Conservation (phyloP, 2,797 vertebrate species). For the Mycteria americana region DNA sequence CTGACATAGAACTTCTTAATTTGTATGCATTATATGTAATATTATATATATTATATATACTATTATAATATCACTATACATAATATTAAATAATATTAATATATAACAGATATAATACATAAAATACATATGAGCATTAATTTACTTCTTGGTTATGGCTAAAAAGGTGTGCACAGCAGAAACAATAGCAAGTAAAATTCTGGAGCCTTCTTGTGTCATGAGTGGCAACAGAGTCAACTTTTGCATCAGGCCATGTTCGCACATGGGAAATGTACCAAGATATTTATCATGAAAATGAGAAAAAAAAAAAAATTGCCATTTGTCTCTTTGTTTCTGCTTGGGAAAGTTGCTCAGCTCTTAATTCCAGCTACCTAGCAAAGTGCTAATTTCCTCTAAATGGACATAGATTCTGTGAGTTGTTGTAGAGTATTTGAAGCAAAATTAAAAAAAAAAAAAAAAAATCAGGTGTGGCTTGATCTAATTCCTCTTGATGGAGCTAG, state of each 20-base stretch:
- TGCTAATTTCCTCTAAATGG: not conserved
- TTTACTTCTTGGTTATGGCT: not conserved
- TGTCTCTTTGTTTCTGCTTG: not conserved
- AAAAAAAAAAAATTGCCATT: not conserved
- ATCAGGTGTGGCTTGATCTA: not conserved
- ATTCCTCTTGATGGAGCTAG: constrained; percentile 67
- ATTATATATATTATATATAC: not conserved
- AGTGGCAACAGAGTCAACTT: not conserved
- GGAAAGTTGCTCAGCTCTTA: not conserved
- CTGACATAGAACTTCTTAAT: not conserved
- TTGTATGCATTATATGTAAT: not conserved
- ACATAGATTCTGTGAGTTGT: not conserved
- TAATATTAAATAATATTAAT: not conserved
- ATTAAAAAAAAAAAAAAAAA: not conserved
- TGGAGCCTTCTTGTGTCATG: not conserved
- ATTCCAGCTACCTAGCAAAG: not conserved
- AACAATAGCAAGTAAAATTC: not conserved
- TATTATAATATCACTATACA: not conserved
- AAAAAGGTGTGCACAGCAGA: not conserved
- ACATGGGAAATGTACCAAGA: not conserved
- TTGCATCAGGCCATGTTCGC: not conserved
- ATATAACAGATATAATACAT: no score
- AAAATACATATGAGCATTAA: not conserved
- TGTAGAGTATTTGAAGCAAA: not conserved
- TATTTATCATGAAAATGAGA: not conserved